Evolutionary conservation across 2,888 invertebrate genomes (phyloP), one percentile per base, ranked within the genome.

Genomic region (Drosophila nr. perissopoda): DNA sequence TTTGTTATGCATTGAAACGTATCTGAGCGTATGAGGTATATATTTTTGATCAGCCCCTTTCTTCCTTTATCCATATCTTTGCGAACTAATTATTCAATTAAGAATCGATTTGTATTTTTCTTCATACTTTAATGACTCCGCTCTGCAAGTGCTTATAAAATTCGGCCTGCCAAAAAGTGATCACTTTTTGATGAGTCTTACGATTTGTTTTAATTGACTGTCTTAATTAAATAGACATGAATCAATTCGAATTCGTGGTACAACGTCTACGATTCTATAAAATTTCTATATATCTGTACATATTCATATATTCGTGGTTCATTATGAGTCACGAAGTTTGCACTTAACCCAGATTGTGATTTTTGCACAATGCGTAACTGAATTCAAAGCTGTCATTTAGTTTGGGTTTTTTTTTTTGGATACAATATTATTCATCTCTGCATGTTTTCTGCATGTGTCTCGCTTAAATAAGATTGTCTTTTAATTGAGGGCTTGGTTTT

Each of bases 311-410:
- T 33, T 59, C 7, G 34, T 42, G 52, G 34, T 34, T 42, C 21
- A 21, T 25, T 34, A 48, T 77, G 77, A 77, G 13, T 77, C 77
- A 77, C 38, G 54, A 34, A 33, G 16, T 33, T 69, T 29, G 25
- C 58, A 29, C 21, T 13, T 40, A 68, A 53, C 29, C 36, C 25
- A 33, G 42, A 48, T 36, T 40, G 48, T 67, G 66, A 69, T 40
- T 67, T 82, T 78, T 67, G 73, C 78, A 66, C 33, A 70, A 73
- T 69, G 69, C 69, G 66, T 85, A 70, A 69, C 69, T 62, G 64
- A 57, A 67, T 70, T 77, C 63, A 52, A 62, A 69, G 59, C 54
- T 69, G 67, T 31, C 65, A 65, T 64, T 69, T 58, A 38, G 65
- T 65, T 54, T 49, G 36, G 64, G 48, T 58, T 70, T 73, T 68